phyloP scores from a whole-genome alignment of 2,113 vertebrate genomes.

The Macrotus californicus region DNA sequence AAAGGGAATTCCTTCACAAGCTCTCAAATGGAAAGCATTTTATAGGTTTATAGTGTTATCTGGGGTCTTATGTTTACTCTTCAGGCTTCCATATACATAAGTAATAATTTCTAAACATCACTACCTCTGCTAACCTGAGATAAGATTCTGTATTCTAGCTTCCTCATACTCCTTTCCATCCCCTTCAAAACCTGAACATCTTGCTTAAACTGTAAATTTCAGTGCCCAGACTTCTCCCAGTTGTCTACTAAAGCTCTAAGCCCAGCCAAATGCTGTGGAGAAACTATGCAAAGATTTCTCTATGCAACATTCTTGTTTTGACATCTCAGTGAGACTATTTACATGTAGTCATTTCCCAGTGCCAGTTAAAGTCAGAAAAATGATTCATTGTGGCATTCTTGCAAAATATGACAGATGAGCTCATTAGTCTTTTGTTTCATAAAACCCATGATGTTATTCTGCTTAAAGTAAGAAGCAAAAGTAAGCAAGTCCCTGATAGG shows the following conservation, averaged over 20 bases:
- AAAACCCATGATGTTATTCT: constrained; percentile 47
- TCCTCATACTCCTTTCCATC: not conserved
- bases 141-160: not conserved
- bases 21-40: not conserved
- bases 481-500: constrained; percentile 47
- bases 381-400: constrained; percentile 46
- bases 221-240: not conserved
- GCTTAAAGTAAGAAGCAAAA: constrained; percentile 57
- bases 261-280: not conserved
- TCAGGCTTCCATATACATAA: not conserved
- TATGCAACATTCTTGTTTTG: constrained; percentile 24
- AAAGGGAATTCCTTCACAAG: not conserved
- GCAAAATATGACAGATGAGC: constrained; percentile 65
- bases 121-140: not conserved
- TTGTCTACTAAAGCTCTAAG: constrained; percentile 11
- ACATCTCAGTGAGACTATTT: constrained; percentile 56
- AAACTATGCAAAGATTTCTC: not conserved
- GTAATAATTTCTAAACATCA: not conserved
- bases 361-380: constrained; percentile 48
- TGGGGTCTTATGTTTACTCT: not conserved
- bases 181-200: not conserved
- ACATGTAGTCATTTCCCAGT: constrained; percentile 53
- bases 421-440: constrained; percentile 68
- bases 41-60: not conserved
- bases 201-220: not conserved